Percentiles rank a stretch among this genome's conserved stretches.
Evolutionary conservation across 2,888 invertebrate genomes (phyloP).

Genomic region (Merodon equestris): DNA sequence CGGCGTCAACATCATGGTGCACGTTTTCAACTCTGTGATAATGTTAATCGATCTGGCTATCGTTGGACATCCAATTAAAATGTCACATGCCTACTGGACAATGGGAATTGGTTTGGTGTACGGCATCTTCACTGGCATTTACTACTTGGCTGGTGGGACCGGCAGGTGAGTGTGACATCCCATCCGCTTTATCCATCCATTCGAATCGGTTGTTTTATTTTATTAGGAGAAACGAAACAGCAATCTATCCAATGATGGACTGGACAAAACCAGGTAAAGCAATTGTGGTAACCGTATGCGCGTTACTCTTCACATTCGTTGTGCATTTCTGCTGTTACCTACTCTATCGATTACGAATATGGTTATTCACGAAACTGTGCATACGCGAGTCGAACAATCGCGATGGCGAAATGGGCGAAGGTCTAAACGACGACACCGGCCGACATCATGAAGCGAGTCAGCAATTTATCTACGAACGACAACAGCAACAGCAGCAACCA

Average conservation of each 20-base stretch:
- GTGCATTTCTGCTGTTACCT: slow-evolving; percentile 82
- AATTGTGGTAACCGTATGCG: slow-evolving; percentile 81
- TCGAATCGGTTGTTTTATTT: slow-evolving; percentile 18
- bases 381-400: slow-evolving; percentile 77
- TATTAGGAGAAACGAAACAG: slow-evolving; percentile 82
- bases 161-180: slow-evolving; percentile 81
- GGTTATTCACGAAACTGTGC: slow-evolving; percentile 78
- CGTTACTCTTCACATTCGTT: slow-evolving; percentile 81
- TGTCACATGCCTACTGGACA: slow-evolving; percentile 81
- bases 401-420: slow-evolving; percentile 78
- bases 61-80: slow-evolving; percentile 85
- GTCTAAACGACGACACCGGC: slow-evolving; percentile 76
- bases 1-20: slow-evolving; percentile 79
- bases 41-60: slow-evolving; percentile 86
- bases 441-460: slow-evolving; percentile 74
- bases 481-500: slow-evolving; percentile 76
- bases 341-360: slow-evolving; percentile 80
- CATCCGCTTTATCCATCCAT: background rate
- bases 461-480: slow-evolving; percentile 75
- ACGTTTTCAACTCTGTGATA: slow-evolving; percentile 84
- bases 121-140: slow-evolving; percentile 85
- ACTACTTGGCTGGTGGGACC: slow-evolving; percentile 85
- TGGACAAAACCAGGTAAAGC: slow-evolving; percentile 85
- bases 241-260: slow-evolving; percentile 88
- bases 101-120: slow-evolving; percentile 83